phyloP scores from a whole-genome alignment of 1,140 invertebrate genomes.

The Heliconius melpomene region DNA sequence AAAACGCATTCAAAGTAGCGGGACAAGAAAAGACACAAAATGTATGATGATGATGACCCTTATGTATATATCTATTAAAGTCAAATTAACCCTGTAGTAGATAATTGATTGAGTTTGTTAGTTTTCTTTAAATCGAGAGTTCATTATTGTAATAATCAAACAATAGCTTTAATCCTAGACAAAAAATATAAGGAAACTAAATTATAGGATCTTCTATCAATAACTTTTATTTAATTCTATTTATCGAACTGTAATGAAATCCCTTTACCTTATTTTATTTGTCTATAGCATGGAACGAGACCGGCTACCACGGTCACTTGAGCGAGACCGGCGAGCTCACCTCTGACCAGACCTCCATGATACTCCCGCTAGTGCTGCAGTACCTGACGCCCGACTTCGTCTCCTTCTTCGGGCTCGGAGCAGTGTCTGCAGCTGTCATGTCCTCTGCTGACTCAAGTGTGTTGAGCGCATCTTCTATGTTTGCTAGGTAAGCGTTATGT shows the following conservation, averaged over 20 bases:
- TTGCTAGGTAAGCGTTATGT: slow-evolving; percentile 84
- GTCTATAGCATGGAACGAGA: slow-evolving; percentile 94
- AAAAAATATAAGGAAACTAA: too few species aligned
- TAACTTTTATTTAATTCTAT: too few species aligned
- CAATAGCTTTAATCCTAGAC: too few species aligned
- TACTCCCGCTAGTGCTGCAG: slow-evolving; percentile 97
- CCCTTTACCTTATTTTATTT: background rate
- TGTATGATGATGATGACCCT: too few species aligned
- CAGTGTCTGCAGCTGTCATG: slow-evolving; percentile 99
- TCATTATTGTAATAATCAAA: too few species aligned
- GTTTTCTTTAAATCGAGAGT: too few species aligned
- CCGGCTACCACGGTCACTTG: slow-evolving; percentile 88
- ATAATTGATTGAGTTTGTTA: too few species aligned
- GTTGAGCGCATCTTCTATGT: slow-evolving; percentile 98
- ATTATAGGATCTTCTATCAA: too few species aligned
- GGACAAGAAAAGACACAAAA: too few species aligned
- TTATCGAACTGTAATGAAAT: background rate
- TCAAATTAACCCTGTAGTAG: too few species aligned
- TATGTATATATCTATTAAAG: too few species aligned
- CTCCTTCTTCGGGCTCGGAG: slow-evolving; percentile 97
- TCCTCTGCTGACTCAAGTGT: slow-evolving; percentile 99
- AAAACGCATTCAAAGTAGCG: too few species aligned
- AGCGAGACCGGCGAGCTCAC: slow-evolving; percentile 83
- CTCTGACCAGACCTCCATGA: slow-evolving; percentile 92
- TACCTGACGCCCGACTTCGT: slow-evolving; percentile 96